phyloP scores from a whole-genome alignment of 2,888 invertebrate species.

The Liodrosophila aerea region DNA sequence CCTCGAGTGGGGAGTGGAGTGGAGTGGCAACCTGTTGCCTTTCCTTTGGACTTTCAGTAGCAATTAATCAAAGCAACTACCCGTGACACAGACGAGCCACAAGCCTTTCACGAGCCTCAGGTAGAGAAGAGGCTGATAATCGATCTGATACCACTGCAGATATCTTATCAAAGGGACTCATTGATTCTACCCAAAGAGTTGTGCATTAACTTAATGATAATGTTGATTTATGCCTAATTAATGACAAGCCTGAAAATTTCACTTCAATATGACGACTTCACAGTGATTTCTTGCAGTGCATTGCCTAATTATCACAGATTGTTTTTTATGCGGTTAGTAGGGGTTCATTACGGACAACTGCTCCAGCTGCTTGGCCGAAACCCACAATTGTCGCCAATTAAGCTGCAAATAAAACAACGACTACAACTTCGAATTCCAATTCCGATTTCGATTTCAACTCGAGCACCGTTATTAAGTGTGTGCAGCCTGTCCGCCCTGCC shows the following conservation, averaged over 20 bases:
- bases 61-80: slow-evolving; percentile 65
- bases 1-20: neutral
- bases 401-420: slow-evolving; percentile 21
- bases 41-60: slow-evolving; percentile 26
- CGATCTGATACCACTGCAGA: slow-evolving; percentile 36
- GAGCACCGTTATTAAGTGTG: slow-evolving; percentile 34
- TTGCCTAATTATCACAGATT: slow-evolving; percentile 52
- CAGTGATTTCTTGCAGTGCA: slow-evolving; percentile 9
- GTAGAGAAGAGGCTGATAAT: slow-evolving; percentile 27
- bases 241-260: too few species aligned
- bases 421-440: slow-evolving; percentile 1
- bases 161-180: slow-evolving; percentile 37
- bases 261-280: too few species aligned
- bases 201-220: slow-evolving; percentile 37
- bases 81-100: neutral
- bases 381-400: slow-evolving; percentile 75
- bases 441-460: neutral
- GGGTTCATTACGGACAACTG: slow-evolving; percentile 16
- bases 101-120: slow-evolving; percentile 12
- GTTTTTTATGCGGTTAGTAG: slow-evolving; percentile 10
- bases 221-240: slow-evolving; percentile 5
- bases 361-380: slow-evolving; percentile 47
- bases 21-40: slow-evolving; percentile 28
- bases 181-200: slow-evolving; percentile 19
- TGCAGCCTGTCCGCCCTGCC: too few species aligned